Percentiles rank a stretch among this genome's conserved stretches.
phyloP scores from a whole-genome alignment of 2,888 invertebrate genomes.

The Nomada ferruginata region DNA sequence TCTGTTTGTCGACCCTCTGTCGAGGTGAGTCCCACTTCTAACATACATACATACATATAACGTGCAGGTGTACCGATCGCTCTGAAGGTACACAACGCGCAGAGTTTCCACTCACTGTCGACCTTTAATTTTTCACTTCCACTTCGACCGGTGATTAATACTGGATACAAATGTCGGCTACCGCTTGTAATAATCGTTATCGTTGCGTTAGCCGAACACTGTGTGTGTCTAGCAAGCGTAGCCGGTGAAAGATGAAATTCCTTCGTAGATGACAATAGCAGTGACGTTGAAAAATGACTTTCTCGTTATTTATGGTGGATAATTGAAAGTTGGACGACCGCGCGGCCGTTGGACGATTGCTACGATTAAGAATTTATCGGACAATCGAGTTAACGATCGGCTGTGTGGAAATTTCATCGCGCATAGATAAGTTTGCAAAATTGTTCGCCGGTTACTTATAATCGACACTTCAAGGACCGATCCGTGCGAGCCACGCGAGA shows the following conservation, averaged over 20 bases:
- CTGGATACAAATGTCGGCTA: constrained; percentile 14
- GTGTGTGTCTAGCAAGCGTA: neutral
- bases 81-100: neutral
- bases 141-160: constrained; percentile 26
- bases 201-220: constrained; percentile 25
- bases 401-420: neutral
- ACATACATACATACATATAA: neutral
- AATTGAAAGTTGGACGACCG: neutral
- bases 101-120: constrained; percentile 26
- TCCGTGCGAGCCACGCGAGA: neutral
- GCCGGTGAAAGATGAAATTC: constrained; percentile 20
- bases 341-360: neutral
- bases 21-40: constrained; percentile 86
- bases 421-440: neutral
- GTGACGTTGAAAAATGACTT: constrained; percentile 18
- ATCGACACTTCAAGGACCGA: neutral
- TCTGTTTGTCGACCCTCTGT: constrained; percentile 94
- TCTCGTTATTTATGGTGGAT: constrained; percentile 23
- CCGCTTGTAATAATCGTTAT: constrained; percentile 27
- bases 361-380: constrained; percentile 17
- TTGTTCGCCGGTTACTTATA: neutral
- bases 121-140: constrained; percentile 42
- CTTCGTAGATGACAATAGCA: neutral
- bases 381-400: neutral
- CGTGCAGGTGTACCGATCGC: neutral